A percentile compares a stretch with the other conserved stretches of the same genome.
phyloP scores from a whole-genome alignment of 2,888 invertebrate genomes.

The Heteromurus nitidus region DNA sequence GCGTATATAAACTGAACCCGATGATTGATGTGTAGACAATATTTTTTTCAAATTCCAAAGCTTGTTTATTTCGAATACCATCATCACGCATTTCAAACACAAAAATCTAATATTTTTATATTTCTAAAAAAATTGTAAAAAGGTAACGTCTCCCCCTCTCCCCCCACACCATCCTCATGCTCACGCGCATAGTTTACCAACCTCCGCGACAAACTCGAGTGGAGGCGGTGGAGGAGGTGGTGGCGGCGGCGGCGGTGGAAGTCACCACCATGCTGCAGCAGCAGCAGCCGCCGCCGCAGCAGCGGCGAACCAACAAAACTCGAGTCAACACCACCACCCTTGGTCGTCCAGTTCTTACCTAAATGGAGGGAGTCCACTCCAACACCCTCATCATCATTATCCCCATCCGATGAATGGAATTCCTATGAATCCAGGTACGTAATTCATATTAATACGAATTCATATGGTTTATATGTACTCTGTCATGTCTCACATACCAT shows the following conservation, averaged over 20 bases:
- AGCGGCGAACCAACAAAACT: conserved; percentile 80
- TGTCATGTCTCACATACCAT: too few species aligned
- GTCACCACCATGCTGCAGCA: conserved; percentile 70
- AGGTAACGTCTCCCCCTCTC: conserved; percentile 68
- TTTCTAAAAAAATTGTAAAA: not conserved
- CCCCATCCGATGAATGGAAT: conserved; percentile 73
- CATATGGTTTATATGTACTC: not conserved
- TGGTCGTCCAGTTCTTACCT: conserved; percentile 74
- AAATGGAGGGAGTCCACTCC: conserved; percentile 73
- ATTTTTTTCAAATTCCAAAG: too few species aligned
- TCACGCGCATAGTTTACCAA: conserved; percentile 85
- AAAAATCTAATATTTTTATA: too few species aligned
- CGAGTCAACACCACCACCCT: conserved; percentile 80
- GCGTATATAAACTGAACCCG: too few species aligned
- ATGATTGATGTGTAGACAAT: too few species aligned
- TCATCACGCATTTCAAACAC: too few species aligned
- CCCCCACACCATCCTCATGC: conserved; percentile 70
- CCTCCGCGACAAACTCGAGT: conserved; percentile 73
- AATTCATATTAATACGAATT: too few species aligned
- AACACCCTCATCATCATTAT: conserved; percentile 73
- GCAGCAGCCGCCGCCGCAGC: conserved; percentile 79
- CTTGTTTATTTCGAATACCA: too few species aligned
- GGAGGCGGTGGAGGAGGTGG: conserved; percentile 82
- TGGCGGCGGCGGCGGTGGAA: conserved; percentile 82
- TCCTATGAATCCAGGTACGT: conserved; percentile 71